Base-by-base conservation (phyloP, 2,113 vertebrate species). In the Mystacornis crossleyi region DNA sequence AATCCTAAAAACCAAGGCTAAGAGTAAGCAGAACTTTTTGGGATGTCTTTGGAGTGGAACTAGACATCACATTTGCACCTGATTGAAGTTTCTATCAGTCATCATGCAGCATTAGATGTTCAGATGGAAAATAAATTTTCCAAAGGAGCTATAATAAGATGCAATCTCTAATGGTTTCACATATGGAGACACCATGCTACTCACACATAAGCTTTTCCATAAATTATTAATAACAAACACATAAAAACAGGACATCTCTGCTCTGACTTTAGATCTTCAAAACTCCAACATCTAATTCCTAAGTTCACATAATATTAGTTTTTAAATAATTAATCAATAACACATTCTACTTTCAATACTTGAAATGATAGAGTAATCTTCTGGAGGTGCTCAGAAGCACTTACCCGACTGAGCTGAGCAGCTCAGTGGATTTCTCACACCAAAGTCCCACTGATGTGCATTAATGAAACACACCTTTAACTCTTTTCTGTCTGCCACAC, bases 121-220 rank as follows among this genome's bases (percentile, higher is more conserved):
- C 23, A 51, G 28, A 4, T 8, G 4, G 25, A 47, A 86, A 90
- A 43, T 17, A 57, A 64, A 45, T 3, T 45, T 91, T 78, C 42
- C 3, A 62, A 72, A 84, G 33, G 21, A 50, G 9, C 3, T 26
- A 21, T 19, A 61, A 14, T 31, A 62, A 26, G 10, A 57, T 1
- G 14, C 3, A 57, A 23, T 2, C 60, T 2, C 2, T 26, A 78
- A 20, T 19, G 2, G 28, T 64, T 71, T 75, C 23, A 66, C 17
- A 21, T 9, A 33, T 7, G 2, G 14, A 73, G 9, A 51, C 10
- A 10, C 16, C 12, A 36, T 1, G 4, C 4, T 36, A 18, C 5
- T 23, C 1, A 6, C 14, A 24, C 5, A 29, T 12, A 38, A 55
- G 1, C 14, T n/a, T 40, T 67, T 51, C 33, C 26, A 60, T 57